Evolutionary conservation across 2,797 vertebrate species (phyloP).

Genomic region (Pantherophis vulpinus): DNA sequence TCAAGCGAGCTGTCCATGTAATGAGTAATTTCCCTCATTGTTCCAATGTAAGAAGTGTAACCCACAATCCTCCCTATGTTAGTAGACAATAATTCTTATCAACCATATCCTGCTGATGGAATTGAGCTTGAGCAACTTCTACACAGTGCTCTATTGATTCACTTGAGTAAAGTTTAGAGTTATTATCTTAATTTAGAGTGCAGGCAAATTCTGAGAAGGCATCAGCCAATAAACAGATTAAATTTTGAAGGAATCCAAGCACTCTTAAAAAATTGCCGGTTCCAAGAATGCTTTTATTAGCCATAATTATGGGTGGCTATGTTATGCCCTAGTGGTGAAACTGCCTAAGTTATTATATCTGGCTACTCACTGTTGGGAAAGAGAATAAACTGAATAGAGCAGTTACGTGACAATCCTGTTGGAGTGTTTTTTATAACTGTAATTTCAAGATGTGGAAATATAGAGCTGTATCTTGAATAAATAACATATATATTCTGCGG

Average conservation of each 20-base stretch:
- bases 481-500: neutral
- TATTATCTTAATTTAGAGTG: neutral
- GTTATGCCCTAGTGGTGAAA: neutral
- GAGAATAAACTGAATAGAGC: neutral
- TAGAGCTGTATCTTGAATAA: neutral
- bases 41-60: neutral
- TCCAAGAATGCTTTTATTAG: neutral
- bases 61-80: neutral
- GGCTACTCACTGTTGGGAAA: neutral
- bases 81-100: neutral
- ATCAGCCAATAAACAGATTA: neutral
- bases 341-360: neutral
- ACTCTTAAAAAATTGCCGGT: neutral
- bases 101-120: neutral
- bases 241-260: neutral
- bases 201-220: neutral
- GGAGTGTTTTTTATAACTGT: neutral
- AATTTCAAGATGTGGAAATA: slow-evolving; percentile 1
- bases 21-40: neutral
- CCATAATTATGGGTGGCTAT: neutral
- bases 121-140: neutral
- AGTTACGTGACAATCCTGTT: neutral
- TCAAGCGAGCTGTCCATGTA: neutral
- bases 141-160: neutral
- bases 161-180: neutral